Evolutionary conservation across 2,113 vertebrate species (phyloP), one percentile per base, ranked within the genome.

Genomic region (Macheiramphus alcinus): DNA sequence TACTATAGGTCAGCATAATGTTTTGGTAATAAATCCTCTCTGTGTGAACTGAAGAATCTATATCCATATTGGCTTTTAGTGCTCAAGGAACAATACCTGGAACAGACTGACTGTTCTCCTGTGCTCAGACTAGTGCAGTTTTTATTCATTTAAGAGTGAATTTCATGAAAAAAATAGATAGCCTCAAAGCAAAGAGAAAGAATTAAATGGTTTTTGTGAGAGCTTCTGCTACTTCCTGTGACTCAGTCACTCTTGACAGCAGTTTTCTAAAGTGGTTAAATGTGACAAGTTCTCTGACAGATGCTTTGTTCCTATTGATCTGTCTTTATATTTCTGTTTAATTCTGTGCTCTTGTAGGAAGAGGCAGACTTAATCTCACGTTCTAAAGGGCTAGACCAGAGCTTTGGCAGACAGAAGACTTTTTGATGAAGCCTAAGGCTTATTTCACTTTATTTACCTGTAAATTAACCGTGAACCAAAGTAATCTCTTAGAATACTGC

Each of bases 371-470:
- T 92, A 72, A 78, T 87, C 38, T 96, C 47, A 7, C 59, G 27
- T 78, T 94, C 43, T 66, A 43, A 75, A 89, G 58, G 42, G n/a
- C 45, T 86, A 68, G 61, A 55, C 86, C 68, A 92, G 50, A 78
- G 25, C 75, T 74, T 86, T 86, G 83, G 59, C 72, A 89, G 62
- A 52, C 56, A 80, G 58, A 80, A 86, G 59, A 76, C 45, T 68
- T 92, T 56, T 18, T 31, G 38, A 31, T 48, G 34, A 85, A 94
- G 67, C 93, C 80, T 83, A 36, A 90, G 86, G 86, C 48, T 92
- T 95, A 76, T 80, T 91, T 83, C 29, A 76, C 43, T 88, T 96
- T 86, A 80, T 88, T 92, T 97, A 86, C 42, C 56, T 90, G 73
- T 70, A 89, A 91, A 74, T 95, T 94, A 88, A 83, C 80, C 67